These are phyloP conservation scores for Gibbula magus DNA, from an alignment of 2,888 invertebrate genomes.

Conservation along the genomic window DNA sequence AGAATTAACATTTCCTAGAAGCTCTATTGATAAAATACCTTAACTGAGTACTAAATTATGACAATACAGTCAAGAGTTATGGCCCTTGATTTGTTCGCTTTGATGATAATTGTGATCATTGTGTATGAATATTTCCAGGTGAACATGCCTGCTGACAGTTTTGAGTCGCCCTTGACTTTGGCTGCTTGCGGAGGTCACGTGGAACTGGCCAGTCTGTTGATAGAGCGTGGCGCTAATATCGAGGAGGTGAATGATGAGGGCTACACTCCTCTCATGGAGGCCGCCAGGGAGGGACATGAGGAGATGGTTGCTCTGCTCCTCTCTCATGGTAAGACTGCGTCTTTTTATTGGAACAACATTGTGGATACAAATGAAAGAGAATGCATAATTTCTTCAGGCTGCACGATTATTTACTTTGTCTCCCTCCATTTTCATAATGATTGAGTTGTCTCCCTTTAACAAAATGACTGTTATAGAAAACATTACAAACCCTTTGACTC, in stretches of 20 bases:
- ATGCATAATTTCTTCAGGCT: neutral
- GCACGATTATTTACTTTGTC: neutral
- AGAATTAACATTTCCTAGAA: no score
- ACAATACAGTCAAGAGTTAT: neutral
- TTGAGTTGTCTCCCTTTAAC: neutral
- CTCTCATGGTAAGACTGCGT: conserved; percentile 82
- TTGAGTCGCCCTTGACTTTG: conserved; percentile 97
- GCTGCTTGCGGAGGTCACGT: conserved; percentile 99
- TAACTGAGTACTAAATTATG: no score
- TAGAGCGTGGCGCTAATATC: conserved; percentile 97
- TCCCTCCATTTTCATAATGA: neutral
- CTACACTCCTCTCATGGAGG: conserved; percentile 99
- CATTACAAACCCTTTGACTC: no score
- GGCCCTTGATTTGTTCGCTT: neutral
- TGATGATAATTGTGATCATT: neutral
- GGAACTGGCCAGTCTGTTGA: conserved; percentile 94
- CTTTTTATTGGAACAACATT: neutral
- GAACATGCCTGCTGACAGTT: conserved; percentile 99
- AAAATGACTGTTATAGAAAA: neutral
- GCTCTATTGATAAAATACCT: no score
- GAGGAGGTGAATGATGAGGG: conserved; percentile 99
- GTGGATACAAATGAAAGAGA: no score
- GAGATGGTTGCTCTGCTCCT: conserved; percentile 97
- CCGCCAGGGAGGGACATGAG: conserved; percentile 97
- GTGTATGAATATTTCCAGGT: conserved; percentile 76